phyloP scores from a whole-genome alignment of 2,888 invertebrate species.

The Andrena marginata region DNA sequence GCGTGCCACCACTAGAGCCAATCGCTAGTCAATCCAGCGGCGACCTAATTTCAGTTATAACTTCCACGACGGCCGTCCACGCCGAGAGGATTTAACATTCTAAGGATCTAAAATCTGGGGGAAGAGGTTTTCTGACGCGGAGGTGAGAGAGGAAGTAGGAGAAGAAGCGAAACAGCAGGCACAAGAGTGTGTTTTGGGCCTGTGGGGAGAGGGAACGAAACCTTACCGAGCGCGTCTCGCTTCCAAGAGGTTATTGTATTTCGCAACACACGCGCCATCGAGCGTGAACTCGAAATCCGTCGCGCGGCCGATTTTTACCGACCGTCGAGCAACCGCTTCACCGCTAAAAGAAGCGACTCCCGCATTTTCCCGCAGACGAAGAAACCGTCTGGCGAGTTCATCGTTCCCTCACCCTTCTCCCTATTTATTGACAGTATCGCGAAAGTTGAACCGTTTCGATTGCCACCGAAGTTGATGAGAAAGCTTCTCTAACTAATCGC shows the following conservation, averaged over 20 bases:
- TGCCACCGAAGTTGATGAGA: neutral
- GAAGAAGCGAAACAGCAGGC: neutral
- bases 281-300: neutral
- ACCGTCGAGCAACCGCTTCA: neutral
- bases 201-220: neutral
- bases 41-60: slow-evolving; percentile 85
- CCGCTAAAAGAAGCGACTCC: neutral
- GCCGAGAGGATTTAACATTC: slow-evolving; percentile 75
- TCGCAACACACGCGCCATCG: neutral
- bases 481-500: neutral
- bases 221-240: slow-evolving; percentile 17
- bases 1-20: slow-evolving; percentile 88
- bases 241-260: neutral
- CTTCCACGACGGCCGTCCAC: slow-evolving; percentile 84
- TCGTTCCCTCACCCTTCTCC: too few species aligned
- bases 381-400: too few species aligned
- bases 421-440: too few species aligned
- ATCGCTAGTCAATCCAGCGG: slow-evolving; percentile 84
- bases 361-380: neutral
- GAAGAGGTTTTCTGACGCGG: neutral
- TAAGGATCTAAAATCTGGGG: neutral
- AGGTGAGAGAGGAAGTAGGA: neutral
- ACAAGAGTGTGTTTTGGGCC: too few species aligned
- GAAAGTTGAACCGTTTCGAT: too few species aligned
- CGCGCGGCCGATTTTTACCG: slow-evolving; percentile 14